Evolutionary conservation across 2,113 vertebrate species (phyloP), one percentile per base, ranked within the genome.

Genomic region (Mustelus asterias): DNA sequence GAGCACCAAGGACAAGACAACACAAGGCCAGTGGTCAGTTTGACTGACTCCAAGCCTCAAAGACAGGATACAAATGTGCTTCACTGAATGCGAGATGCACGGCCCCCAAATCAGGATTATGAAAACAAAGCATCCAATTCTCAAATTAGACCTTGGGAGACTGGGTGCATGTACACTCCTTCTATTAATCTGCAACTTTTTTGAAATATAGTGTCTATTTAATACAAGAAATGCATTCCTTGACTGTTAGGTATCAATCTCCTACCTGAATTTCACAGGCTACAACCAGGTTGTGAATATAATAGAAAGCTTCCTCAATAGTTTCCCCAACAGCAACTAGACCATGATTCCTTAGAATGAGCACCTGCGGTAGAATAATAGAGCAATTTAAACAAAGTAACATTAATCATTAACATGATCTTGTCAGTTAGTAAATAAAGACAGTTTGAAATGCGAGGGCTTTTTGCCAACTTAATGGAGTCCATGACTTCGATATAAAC

Each of bases 191-290:
- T 6, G 13, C 78, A 80, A 37, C 78, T 80, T 78, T 78, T 78
- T 80, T 80, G n/a, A 29, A 65, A 92, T 65, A 65, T 65, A 93
- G 89, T 29, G 16, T 65, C 9, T 67, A 65, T 22, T 65, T 93
- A 6, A 33, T 33, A 14, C 7, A 94, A 33, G 4, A 67, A 67
- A 67, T 70, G 10, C 3, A 41, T 94, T 83, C 41, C 37, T 83
- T 83, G 37, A 83, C 80, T 72, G 67, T 94, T n/a, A 0, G 90
- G 0, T 90, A 90, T 85, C 94, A 54, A 97, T 96, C 7, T 26
- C 69, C 13, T 97, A 99, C 99, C 99, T 99, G 99, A 97, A 99
- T 99, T 97, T 99, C 99, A 96, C 99, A 99, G 60, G 99, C 99
- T 4, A 98, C 98, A 96, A 99, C 98, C 96, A 99, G 97, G 96